Percentiles rank a stretch among this genome's conserved stretches.
Conservation (phyloP, 2,113 vertebrate genomes). For the Peromyscus polionotus region DNA sequence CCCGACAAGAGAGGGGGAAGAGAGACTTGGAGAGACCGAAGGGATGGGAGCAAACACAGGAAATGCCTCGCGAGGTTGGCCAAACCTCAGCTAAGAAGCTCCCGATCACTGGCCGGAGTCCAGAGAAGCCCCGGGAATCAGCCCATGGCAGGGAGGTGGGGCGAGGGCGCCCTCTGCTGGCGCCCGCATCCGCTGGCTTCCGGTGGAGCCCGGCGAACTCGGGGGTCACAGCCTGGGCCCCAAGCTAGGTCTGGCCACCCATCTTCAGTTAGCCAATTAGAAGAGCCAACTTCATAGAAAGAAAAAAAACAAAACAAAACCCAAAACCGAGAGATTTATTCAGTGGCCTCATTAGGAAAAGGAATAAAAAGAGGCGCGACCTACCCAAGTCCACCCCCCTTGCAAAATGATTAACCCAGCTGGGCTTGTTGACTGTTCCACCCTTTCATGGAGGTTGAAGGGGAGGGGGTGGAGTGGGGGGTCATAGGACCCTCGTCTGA, state of each 20-base stretch:
- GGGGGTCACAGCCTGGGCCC: background rate
- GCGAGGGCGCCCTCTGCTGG: background rate
- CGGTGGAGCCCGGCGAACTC: background rate
- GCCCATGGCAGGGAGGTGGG: background rate
- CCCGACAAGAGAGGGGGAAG: background rate
- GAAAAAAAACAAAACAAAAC: background rate
- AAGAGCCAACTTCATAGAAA: background rate
- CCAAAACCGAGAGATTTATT: no score
- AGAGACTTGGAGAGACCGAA: background rate
- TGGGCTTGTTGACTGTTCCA: background rate
- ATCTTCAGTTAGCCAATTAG: background rate
- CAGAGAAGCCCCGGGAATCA: background rate
- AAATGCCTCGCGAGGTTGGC: background rate
- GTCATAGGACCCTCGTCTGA: background rate
- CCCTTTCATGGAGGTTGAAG: background rate
- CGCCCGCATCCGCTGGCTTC: background rate
- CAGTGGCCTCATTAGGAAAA: no score
- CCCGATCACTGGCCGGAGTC: fast-evolving
- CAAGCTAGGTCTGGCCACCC: background rate
- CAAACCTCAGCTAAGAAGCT: background rate
- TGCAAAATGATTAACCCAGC: background rate
- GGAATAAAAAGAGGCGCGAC: no score
- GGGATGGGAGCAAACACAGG: background rate
- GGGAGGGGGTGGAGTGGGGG: background rate
- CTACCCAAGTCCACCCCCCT: no score